phyloP scores from a whole-genome alignment of 2,797 vertebrate genomes.

The Micromesistius poutassou region DNA sequence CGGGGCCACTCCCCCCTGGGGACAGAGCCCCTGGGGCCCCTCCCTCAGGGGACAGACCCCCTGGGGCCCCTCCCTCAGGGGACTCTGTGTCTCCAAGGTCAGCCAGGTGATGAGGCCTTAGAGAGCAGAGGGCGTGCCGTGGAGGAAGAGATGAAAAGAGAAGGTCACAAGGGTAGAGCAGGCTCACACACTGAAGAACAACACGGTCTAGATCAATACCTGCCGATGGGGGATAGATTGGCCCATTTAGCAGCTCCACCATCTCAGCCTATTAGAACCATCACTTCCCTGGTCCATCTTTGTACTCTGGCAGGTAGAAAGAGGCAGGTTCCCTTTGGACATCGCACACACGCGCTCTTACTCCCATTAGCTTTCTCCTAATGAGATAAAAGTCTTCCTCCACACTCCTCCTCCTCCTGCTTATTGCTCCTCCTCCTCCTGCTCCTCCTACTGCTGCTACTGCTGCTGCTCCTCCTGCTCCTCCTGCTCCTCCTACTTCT shows the following conservation, averaged over 20 bases:
- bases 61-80: no score
- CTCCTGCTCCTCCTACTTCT: conserved; percentile 11
- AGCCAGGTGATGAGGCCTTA: background rate
- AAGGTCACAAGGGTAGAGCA: background rate
- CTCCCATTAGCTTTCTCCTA: background rate
- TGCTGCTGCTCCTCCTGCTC: no score
- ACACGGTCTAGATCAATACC: background rate
- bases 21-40: background rate
- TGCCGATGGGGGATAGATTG: background rate
- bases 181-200: background rate
- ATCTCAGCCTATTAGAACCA: background rate
- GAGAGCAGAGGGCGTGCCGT: background rate
- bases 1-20: no score
- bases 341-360: background rate
- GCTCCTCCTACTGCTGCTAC: no score
- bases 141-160: background rate
- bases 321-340: background rate
- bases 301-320: background rate
- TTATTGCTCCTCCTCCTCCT: conserved; percentile 24
- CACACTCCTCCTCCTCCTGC: background rate
- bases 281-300: background rate
- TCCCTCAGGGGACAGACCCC: background rate
- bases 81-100: background rate
- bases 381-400: background rate
- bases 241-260: background rate